A percentile compares a stretch with the other conserved stretches of the same genome.
These are phyloP conservation scores for Troglohyphantes excavatus DNA, from an alignment of 2,888 invertebrate genomes.

Conservation along the genomic window DNA sequence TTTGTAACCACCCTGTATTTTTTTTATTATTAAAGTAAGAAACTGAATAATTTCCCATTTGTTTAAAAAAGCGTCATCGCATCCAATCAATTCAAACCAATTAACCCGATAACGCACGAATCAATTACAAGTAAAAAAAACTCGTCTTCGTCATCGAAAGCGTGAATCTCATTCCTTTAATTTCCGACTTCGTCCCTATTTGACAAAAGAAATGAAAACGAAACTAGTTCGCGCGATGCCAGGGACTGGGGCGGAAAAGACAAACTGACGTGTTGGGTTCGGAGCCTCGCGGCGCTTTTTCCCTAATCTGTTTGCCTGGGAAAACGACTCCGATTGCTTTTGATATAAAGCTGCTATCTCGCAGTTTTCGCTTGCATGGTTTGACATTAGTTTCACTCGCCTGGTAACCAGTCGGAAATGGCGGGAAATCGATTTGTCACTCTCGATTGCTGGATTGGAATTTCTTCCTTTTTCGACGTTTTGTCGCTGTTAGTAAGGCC, in stretches of 20 bases:
- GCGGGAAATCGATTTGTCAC: constrained; percentile 21
- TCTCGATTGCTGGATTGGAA: constrained; percentile 10
- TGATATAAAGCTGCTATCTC: neutral
- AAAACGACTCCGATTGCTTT: neutral
- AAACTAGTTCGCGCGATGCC: constrained; percentile 19
- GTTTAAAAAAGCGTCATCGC: too few species aligned
- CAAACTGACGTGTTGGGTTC: neutral
- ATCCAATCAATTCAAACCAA: too few species aligned
- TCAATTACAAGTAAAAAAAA: neutral
- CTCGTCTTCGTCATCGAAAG: neutral
- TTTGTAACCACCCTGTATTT: too few species aligned
- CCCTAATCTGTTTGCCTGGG: constrained; percentile 19
- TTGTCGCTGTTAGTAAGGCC: neutral
- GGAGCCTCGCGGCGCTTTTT: neutral
- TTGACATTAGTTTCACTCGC: constrained; percentile 22
- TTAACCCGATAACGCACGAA: too few species aligned
- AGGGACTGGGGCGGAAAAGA: constrained; percentile 16
- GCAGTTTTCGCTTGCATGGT: constrained; percentile 1
- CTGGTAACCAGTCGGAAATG: constrained; percentile 47
- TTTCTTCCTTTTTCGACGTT: neutral
- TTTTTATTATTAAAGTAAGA: too few species aligned
- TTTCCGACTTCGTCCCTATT: constrained; percentile 13
- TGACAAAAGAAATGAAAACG: constrained; percentile 42
- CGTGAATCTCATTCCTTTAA: neutral
- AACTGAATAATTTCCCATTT: too few species aligned